Evolutionary conservation across 1,140 invertebrate genomes (phyloP).

Genomic region (Zaprionus camerounensis): DNA sequence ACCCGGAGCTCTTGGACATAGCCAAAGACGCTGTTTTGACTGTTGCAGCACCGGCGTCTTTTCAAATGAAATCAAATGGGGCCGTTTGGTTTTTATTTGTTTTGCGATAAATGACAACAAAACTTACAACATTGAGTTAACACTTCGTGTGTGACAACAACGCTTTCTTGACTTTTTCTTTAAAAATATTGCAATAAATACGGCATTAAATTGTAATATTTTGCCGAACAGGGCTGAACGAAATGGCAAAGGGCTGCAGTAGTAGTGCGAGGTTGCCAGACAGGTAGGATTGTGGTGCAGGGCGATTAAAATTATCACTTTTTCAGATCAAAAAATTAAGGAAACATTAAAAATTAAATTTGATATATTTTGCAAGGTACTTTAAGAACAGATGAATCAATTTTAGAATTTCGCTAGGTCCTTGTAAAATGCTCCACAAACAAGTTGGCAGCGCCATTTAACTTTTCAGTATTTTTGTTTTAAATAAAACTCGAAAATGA

Average conservation of each 20-base stretch:
- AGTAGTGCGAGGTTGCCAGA: not conserved
- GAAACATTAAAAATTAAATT: no score
- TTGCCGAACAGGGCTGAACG: slow-evolving; percentile 22
- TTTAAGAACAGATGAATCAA: no score
- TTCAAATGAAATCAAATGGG: slow-evolving; percentile 4
- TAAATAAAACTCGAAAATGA: not conserved
- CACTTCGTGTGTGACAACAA: not conserved
- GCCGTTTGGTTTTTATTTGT: not conserved
- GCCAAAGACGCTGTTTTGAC: slow-evolving; percentile 20
- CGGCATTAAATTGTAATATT: slow-evolving; percentile 26
- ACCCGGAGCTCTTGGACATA: slow-evolving; percentile 59
- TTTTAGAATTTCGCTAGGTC: not conserved
- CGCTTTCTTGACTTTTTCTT: not conserved
- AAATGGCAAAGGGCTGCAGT: slow-evolving; percentile 6
- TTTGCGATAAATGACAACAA: not conserved
- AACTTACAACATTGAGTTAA: not conserved
- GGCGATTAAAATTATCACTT: no score
- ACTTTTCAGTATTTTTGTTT: not conserved
- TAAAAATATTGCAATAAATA: slow-evolving; percentile 20
- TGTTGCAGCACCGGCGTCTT: slow-evolving; percentile 12
- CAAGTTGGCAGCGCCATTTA: not conserved
- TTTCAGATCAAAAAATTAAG: no score
- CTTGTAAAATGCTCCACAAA: no score
- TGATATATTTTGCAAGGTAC: no score
- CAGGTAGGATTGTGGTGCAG: not conserved